phyloP scores from a whole-genome alignment of 1,140 invertebrate genomes.

The Schlechtendalia chinensis region DNA sequence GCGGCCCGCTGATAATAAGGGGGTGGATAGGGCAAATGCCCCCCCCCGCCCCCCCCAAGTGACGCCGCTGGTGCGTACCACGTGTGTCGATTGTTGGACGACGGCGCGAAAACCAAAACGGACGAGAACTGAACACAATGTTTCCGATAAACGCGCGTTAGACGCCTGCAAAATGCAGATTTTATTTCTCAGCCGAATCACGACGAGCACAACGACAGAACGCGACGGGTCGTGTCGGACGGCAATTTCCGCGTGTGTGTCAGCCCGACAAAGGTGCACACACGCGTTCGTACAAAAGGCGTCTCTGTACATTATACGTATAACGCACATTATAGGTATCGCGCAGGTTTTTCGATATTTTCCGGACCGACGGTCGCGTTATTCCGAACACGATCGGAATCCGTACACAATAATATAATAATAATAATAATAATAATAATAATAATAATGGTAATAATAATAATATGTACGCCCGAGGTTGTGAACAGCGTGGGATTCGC shows the following conservation, averaged over 20 bases:
- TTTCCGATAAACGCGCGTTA: not conserved
- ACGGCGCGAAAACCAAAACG: not conserved
- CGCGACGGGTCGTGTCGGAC: not conserved
- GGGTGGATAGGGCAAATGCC: no score
- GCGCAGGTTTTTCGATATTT: not conserved
- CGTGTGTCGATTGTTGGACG: no score
- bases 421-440: not conserved
- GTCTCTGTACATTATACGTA: not conserved
- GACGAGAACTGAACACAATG: not conserved
- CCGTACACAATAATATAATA: not conserved
- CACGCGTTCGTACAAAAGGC: not conserved
- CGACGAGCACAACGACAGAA: not conserved
- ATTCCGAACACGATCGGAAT: not conserved
- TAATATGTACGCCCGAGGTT: not conserved
- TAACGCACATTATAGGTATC: no score
- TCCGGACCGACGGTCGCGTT: conserved; percentile 9
- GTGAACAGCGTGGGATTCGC: conserved; percentile 44
- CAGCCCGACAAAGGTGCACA: not conserved
- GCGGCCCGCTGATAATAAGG: no score
- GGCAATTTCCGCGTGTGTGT: not conserved
- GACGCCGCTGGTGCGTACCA: no score
- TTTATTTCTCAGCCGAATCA: conserved; percentile 21
- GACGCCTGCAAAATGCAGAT: conserved; percentile 1
- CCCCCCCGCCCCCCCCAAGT: no score
- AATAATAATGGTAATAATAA: not conserved